Evolutionary conservation across 2,113 vertebrate species (phyloP).

Genomic region (Halcyon malimbica): DNA sequence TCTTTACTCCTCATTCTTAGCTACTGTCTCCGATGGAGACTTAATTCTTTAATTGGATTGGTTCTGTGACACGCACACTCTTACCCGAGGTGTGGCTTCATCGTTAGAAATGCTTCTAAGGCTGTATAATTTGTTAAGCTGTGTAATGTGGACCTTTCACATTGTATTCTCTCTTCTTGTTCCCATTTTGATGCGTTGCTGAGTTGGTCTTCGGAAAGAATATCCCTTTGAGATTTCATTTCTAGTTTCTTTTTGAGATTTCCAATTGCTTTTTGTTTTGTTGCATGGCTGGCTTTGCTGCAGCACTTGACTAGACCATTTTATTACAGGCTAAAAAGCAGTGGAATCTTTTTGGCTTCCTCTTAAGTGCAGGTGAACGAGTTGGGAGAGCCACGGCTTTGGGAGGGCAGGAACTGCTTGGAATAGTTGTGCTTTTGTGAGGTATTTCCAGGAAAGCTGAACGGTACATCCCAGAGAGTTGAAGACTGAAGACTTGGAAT

Average conservation of each 20-base stretch:
- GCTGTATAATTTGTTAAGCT: not conserved
- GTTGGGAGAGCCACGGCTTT: not conserved
- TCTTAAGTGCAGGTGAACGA: not conserved
- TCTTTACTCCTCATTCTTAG: not conserved
- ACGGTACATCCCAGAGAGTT: not conserved
- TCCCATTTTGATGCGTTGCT: not conserved
- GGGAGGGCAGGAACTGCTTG: not conserved
- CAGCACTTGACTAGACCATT: not conserved
- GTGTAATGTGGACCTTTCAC: not conserved
- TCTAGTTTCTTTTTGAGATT: not conserved
- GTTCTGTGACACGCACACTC: not conserved
- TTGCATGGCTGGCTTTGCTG: not conserved
- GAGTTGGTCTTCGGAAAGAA: not conserved
- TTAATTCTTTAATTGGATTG: not conserved
- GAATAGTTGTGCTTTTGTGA: not conserved
- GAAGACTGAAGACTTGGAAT: not conserved
- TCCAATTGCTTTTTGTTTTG: not conserved
- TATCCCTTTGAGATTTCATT: not conserved
- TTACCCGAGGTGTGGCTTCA: not conserved
- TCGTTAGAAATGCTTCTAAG: not conserved
- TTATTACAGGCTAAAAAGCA: not conserved
- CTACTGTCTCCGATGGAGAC: not conserved
- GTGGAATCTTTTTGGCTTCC: not conserved
- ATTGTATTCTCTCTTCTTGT: not conserved
- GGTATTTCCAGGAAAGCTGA: not conserved